phyloP scores from a whole-genome alignment of 2,113 vertebrate genomes.

The Poicephalus gulielmi region DNA sequence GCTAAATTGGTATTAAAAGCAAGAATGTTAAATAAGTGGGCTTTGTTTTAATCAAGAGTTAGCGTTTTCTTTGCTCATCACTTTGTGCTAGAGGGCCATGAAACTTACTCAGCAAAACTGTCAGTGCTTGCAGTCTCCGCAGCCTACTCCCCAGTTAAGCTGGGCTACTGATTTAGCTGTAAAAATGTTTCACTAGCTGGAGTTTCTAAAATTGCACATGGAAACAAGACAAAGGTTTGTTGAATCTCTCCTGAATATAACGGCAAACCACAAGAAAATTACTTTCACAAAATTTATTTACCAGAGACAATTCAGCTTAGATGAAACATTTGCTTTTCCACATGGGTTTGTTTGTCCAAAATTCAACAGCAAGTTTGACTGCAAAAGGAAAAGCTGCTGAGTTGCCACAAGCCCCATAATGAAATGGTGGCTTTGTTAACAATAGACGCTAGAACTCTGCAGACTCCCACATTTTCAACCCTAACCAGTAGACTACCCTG shows the following conservation, averaged over 20 bases:
- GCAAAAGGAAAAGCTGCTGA: background rate
- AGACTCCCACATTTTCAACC: background rate
- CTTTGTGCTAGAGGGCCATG: slow-evolving; percentile 22
- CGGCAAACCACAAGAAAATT: slow-evolving; percentile 17
- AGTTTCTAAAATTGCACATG: slow-evolving; percentile 60
- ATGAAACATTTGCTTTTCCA: background rate
- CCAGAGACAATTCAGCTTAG: background rate
- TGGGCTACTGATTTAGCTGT: slow-evolving; percentile 36
- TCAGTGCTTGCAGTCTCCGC: slow-evolving; percentile 18
- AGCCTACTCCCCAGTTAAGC: background rate
- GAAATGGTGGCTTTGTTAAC: background rate
- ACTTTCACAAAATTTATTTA: background rate
- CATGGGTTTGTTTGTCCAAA: background rate
- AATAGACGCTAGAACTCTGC: background rate
- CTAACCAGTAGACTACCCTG: background rate
- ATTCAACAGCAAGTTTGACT: background rate
- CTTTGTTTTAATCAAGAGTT: slow-evolving; percentile 45
- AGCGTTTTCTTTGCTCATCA: slow-evolving; percentile 39
- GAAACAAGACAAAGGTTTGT: slow-evolving; percentile 16
- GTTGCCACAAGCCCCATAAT: background rate
- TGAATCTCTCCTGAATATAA: slow-evolving; percentile 34
- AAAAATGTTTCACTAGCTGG: slow-evolving; percentile 45
- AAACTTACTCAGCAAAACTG: slow-evolving; percentile 56
- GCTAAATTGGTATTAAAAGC: slow-evolving; percentile 25
- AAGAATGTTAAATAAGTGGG: slow-evolving; percentile 42